phyloP scores from a whole-genome alignment of 2,888 invertebrate species.

The Morinoia aosen region DNA sequence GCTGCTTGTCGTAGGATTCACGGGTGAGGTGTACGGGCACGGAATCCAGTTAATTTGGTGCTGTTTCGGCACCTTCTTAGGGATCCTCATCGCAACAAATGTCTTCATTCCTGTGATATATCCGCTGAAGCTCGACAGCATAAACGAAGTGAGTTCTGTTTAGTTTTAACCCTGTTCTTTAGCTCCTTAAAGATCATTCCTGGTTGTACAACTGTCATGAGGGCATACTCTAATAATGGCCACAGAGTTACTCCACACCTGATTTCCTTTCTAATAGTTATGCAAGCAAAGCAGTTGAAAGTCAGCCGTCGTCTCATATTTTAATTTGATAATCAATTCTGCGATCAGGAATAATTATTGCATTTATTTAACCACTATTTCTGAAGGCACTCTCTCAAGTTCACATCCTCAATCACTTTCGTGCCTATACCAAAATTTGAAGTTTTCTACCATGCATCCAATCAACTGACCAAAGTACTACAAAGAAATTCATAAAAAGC shows the following conservation, averaged over 20 bases:
- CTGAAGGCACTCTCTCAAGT: too few relatives aligned
- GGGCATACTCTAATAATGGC: not conserved
- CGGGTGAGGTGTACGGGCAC: slow-evolving; percentile 45
- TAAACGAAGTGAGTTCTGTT: slow-evolving; percentile 21
- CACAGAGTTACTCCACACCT: not conserved
- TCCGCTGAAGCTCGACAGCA: slow-evolving; percentile 11
- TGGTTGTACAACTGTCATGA: not conserved
- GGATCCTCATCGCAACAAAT: not conserved
- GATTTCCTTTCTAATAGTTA: not conserved
- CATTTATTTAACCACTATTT: too few relatives aligned
- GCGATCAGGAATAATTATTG: too few relatives aligned
- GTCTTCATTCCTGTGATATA: slow-evolving; percentile 37
- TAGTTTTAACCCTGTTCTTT: not conserved
- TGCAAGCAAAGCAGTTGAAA: too few relatives aligned
- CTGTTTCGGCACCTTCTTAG: not conserved
- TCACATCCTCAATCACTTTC: too few relatives aligned
- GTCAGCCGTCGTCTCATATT: too few relatives aligned
- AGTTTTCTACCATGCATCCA: too few relatives aligned
- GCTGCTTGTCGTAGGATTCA: not conserved
- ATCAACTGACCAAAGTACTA: too few relatives aligned
- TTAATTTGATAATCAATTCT: too few relatives aligned
- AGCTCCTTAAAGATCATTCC: not conserved
- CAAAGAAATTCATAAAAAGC: too few relatives aligned
- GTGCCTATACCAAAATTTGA: too few relatives aligned
- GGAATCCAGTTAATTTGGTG: slow-evolving; percentile 26